Evolutionary conservation across 1,140 invertebrate genomes (phyloP).

Genomic region (Cylas formicarius): DNA sequence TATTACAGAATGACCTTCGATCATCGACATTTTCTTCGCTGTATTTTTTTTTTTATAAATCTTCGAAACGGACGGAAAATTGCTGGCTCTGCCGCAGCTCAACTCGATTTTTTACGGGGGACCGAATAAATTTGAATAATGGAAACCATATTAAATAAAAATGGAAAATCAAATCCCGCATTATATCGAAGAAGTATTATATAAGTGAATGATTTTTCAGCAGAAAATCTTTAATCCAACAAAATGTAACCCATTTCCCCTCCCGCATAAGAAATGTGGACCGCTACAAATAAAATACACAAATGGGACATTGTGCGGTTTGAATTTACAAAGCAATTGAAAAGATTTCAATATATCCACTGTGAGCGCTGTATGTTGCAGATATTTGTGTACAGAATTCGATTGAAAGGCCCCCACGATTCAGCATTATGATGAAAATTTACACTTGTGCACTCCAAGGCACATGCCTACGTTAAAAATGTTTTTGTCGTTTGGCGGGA

Average conservation of each 20-base stretch:
- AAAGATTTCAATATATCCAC: slow-evolving; percentile 43
- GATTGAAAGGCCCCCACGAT: slow-evolving; percentile 35
- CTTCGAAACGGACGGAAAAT: too few species aligned
- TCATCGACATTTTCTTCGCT: too few species aligned
- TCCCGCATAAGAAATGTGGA: slow-evolving; percentile 31
- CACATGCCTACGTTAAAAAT: slow-evolving; percentile 26
- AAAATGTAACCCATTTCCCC: slow-evolving; percentile 40
- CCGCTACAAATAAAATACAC: slow-evolving; percentile 41
- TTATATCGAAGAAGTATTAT: slow-evolving; percentile 16
- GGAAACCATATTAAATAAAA: too few species aligned
- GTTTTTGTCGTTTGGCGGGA: slow-evolving; percentile 17
- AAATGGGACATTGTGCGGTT: slow-evolving; percentile 38
- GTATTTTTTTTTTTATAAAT: too few species aligned
- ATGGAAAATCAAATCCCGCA: slow-evolving; percentile 12
- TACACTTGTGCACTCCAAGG: slow-evolving; percentile 43
- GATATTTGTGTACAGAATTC: slow-evolving; percentile 38
- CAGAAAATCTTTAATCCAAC: slow-evolving; percentile 38
- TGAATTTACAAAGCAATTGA: slow-evolving; percentile 43
- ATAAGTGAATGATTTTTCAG: slow-evolving; percentile 32
- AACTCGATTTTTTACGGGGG: too few species aligned
- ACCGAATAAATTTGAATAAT: too few species aligned
- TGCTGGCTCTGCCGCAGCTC: too few species aligned
- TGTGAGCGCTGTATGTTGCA: slow-evolving; percentile 38
- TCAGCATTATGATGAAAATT: slow-evolving; percentile 43
- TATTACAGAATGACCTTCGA: too few species aligned